Evolutionary conservation across 2,113 vertebrate species (phyloP).

Genomic region (Electrona antarctica): DNA sequence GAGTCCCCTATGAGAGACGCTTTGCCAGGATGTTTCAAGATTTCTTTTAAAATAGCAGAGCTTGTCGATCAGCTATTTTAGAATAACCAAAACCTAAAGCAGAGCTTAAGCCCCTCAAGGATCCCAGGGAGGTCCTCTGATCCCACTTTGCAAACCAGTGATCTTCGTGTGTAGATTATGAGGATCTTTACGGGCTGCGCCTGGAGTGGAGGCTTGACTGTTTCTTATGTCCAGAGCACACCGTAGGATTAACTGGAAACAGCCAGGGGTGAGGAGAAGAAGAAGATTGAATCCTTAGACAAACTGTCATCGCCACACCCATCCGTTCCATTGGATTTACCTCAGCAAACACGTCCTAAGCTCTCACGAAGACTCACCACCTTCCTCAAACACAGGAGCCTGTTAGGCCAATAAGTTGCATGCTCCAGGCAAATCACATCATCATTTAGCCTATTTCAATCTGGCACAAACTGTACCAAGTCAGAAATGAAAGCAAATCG

Average conservation of each 20-base stretch:
- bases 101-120: no score
- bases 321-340: constrained; percentile 65
- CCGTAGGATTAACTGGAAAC: constrained; percentile 51
- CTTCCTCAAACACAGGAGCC: constrained; percentile 76
- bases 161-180: no score
- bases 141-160: no score
- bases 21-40: no score
- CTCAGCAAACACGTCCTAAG: constrained; percentile 70
- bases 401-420: constrained; percentile 61
- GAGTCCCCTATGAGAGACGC: no score
- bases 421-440: constrained; percentile 75
- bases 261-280: constrained; percentile 35
- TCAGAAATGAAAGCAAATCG: no score
- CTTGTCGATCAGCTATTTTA: no score
- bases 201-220: no score
- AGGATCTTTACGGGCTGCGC: no score
- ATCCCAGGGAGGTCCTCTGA: no score
- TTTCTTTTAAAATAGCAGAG: no score
- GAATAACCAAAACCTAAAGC: no score
- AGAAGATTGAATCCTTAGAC: constrained; percentile 63
- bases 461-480: constrained; percentile 35
- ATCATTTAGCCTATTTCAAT: constrained; percentile 56
- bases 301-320: constrained; percentile 67
- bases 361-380: constrained; percentile 61
- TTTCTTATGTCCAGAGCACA: background rate